Base-by-base conservation (phyloP, 2,888 invertebrate species). In the Callinectes sapidus region DNA sequence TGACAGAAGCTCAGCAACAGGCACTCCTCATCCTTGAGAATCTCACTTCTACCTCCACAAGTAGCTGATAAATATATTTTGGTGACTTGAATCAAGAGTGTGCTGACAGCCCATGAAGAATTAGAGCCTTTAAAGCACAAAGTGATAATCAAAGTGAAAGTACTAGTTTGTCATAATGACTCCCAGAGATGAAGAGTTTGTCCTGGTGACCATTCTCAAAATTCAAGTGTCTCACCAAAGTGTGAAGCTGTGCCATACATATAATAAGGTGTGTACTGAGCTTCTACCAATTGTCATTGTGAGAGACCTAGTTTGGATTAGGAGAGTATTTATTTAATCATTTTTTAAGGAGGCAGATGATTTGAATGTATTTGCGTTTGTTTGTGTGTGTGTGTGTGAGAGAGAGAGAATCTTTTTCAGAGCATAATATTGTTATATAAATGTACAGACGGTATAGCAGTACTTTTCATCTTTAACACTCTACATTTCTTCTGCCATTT, bases 1-100 rank as follows among this genome's bases (percentile, higher is more conserved):
- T 93, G 42, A 93, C 92, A 2, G 92, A 93, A 42, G 6, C 87
- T 32, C 92, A 93, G 48, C 89, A 91, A 54, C 90, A 86, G 42
- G 92, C 91, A 13, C 66, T 93, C 28, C 81, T 39, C 42, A 89
- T 93, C 18, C 71, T 93, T 42, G 88, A 93, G 87, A 42, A 55
- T 35, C 89, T 93, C 48, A 93, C 90, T 85, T 28, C 48, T 81
- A 13, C 32, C 32, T 42, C 89, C 23, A 89, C 39, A 32, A 81
- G 13, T 35, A 81, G 23, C 32, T 81, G 81, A 35, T n/a, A 71
- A 28, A 23, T 71, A 28, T 71, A n/a, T 71, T n/a, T n/a, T 71
- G 71, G n/a, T 71, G 8, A 71, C 71, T 23, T 18, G 6, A 71
- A n/a, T 23, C 28, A 71, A n/a, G 71, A 71, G 28, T 71, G 23